Conservation (phyloP, 2,888 invertebrate genomes). For the Hirudinaria manillensis region DNA sequence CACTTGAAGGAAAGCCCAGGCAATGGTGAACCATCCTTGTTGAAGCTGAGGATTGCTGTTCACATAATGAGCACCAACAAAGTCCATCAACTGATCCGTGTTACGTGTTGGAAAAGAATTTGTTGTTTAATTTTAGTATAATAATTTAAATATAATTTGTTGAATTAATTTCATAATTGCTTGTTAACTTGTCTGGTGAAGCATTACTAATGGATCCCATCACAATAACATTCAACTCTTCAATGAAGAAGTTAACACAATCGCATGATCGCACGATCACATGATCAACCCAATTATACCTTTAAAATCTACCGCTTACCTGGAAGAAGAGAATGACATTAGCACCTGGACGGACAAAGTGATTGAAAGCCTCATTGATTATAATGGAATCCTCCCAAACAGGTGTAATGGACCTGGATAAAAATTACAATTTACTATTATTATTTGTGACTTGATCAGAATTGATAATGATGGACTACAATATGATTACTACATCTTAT, state of each 20-base stretch:
- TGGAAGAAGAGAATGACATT: constrained; percentile 59
- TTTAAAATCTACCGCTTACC: too few relatives aligned
- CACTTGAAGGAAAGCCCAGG: constrained; percentile 66
- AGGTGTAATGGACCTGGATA: constrained; percentile 55
- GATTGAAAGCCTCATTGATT: constrained; percentile 60
- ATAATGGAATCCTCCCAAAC: constrained; percentile 66
- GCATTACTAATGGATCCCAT: too few relatives aligned
- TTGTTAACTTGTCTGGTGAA: too few relatives aligned
- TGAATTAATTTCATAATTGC: too few relatives aligned
- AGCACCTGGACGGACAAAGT: constrained; percentile 53
- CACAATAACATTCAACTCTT: too few relatives aligned
- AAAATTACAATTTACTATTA: neutral
- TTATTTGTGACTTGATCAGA: too few relatives aligned
- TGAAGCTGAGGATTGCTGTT: neutral
- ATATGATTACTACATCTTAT: too few relatives aligned
- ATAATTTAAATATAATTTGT: too few relatives aligned
- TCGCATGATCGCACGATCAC: too few relatives aligned
- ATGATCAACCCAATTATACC: too few relatives aligned
- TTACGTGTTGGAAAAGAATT: neutral
- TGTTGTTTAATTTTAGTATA: neutral
- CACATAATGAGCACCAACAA: neutral
- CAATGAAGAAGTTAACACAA: too few relatives aligned
- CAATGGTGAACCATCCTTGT: constrained; percentile 62
- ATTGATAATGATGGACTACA: too few relatives aligned
- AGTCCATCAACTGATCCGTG: neutral